Conservation (phyloP, 2,888 invertebrate species). For the Linyphia triangularis region DNA sequence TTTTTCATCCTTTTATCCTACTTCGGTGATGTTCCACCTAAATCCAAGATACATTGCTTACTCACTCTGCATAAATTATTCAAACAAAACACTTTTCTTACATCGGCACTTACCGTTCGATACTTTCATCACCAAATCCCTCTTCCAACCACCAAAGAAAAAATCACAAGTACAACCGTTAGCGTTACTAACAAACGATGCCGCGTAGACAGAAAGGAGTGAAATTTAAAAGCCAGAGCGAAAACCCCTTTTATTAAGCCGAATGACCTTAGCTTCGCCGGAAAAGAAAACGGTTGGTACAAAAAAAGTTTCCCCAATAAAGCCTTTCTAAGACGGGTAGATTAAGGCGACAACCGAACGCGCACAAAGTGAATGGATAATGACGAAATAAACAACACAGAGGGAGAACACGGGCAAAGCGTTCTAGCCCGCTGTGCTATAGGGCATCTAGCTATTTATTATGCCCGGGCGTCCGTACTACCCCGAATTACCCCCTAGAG, state of each 20-base stretch:
- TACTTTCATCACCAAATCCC: too few species aligned
- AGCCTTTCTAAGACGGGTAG: slow-evolving; percentile 43
- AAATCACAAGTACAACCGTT: background rate
- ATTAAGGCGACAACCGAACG: slow-evolving; percentile 41
- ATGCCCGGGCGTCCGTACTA: slow-evolving; percentile 30
- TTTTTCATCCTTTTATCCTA: too few species aligned
- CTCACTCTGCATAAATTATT: too few species aligned
- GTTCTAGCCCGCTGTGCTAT: slow-evolving; percentile 38
- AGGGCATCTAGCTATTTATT: slow-evolving; percentile 50
- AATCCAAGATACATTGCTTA: too few species aligned
- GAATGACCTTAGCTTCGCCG: slow-evolving; percentile 15
- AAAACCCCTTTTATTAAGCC: slow-evolving; percentile 18
- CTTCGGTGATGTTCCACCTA: too few species aligned
- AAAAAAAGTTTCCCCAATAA: slow-evolving; percentile 4
- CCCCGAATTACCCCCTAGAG: slow-evolving; percentile 53
- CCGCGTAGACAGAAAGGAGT: slow-evolving; percentile 35
- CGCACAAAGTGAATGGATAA: slow-evolving; percentile 56
- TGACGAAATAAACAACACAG: slow-evolving; percentile 65
- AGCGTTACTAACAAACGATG: background rate
- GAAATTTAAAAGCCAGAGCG: background rate
- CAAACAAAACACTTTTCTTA: too few species aligned
- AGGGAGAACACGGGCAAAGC: slow-evolving; percentile 31
- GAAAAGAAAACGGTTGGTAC: background rate
- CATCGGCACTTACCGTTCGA: too few species aligned
- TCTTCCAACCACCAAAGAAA: too few species aligned